Percentiles rank a stretch among this genome's conserved stretches.
These are phyloP conservation scores for Eidolon dupreanum DNA, from an alignment of 2,797 vertebrate genomes.

Conservation along the genomic window DNA sequence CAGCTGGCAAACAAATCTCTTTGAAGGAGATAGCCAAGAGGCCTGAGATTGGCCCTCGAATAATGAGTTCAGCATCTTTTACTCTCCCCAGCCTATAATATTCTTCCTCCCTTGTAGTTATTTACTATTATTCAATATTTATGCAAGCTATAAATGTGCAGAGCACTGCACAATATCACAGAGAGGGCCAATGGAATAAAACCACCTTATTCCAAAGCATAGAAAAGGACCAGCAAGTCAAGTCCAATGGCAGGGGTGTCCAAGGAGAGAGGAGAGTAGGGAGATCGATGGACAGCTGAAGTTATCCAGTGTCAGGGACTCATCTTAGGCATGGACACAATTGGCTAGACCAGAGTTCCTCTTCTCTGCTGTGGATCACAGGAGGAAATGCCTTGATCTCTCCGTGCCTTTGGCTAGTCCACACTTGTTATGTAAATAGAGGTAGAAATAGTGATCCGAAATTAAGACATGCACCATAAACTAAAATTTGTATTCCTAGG, in stretches of 20 bases:
- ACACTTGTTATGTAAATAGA: conserved; percentile 70
- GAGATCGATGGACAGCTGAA: background rate
- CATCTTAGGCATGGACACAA: background rate
- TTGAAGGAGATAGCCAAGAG: conserved; percentile 78
- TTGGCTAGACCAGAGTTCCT: background rate
- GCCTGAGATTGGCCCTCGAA: conserved; percentile 61
- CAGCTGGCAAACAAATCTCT: conserved; percentile 82
- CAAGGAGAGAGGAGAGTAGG: background rate
- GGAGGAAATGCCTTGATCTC: conserved; percentile 45
- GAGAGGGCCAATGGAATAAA: conserved; percentile 54
- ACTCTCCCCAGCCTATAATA: conserved; percentile 77
- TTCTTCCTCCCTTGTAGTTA: conserved; percentile 75
- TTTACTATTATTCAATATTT: conserved; percentile 79
- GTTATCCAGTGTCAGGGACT: background rate
- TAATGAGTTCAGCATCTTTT: conserved; percentile 77
- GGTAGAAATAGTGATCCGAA: background rate
- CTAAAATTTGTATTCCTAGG: background rate
- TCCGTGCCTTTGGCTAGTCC: conserved; percentile 44
- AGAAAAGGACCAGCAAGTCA: conserved; percentile 44
- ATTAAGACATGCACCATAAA: conserved; percentile 62
- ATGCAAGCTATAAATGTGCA: conserved; percentile 73
- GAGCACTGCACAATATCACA: conserved; percentile 65
- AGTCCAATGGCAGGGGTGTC: background rate
- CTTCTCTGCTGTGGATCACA: background rate
- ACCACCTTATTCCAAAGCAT: conserved; percentile 12